These are phyloP conservation scores for Podabrus alpinus DNA, from an alignment of 2,888 invertebrate genomes.

Conservation along the genomic window DNA sequence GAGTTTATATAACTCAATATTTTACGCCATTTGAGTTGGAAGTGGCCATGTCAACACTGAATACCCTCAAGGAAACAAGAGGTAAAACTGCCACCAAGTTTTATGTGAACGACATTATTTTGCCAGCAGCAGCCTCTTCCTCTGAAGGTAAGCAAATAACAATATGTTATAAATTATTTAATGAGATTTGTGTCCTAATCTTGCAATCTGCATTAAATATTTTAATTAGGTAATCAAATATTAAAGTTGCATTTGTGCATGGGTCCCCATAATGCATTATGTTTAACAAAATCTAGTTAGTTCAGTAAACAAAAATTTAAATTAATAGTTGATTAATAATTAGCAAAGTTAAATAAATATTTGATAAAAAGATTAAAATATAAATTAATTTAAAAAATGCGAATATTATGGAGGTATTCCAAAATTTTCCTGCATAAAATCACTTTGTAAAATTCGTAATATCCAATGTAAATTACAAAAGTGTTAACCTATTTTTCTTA, in stretches of 20 bases:
- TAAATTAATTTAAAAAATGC: not conserved
- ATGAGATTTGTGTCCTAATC: not conserved
- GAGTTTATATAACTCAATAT: conserved; percentile 6
- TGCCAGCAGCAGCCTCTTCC: conserved; percentile 20
- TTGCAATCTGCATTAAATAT: not conserved
- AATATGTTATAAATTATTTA: not conserved
- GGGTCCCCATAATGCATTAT: no score
- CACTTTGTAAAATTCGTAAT: not conserved
- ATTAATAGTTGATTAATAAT: not conserved
- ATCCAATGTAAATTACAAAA: not conserved
- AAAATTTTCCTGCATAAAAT: not conserved
- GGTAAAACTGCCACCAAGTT: conserved; percentile 29
- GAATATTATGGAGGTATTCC: not conserved
- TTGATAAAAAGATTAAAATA: not conserved
- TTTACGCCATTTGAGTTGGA: conserved; percentile 14
- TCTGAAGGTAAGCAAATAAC: conserved; percentile 20
- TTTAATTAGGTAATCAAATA: not conserved
- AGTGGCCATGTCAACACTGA: conserved; percentile 27
- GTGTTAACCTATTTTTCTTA: not conserved
- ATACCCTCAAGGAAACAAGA: conserved; percentile 20
- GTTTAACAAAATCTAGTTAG: not conserved
- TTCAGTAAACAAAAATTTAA: not conserved
- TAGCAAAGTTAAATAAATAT: not conserved
- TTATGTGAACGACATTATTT: conserved; percentile 30
- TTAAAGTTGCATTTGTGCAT: not conserved